Conservation (phyloP, 2,113 vertebrate species). For the Apteryx owenii region DNA sequence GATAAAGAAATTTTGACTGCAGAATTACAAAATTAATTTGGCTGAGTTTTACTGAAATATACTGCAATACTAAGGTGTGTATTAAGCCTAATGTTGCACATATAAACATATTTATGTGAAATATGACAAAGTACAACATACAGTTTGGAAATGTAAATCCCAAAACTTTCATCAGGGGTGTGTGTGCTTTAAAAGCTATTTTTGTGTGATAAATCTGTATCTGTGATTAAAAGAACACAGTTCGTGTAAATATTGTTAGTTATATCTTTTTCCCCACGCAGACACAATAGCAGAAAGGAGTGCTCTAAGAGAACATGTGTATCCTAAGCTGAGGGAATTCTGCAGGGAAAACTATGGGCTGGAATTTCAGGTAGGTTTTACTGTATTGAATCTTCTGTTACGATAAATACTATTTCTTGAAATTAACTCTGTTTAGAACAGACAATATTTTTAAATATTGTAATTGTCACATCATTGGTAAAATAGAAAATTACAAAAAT, state of each 20-base stretch:
- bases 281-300: constrained; percentile 96
- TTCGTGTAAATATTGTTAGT: neutral
- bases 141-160: neutral
- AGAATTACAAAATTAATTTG: neutral
- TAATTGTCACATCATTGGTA: neutral
- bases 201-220: neutral
- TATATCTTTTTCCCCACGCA: constrained; percentile 65
- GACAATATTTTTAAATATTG: neutral
- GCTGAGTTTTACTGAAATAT: neutral
- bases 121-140: neutral
- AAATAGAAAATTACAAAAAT: neutral
- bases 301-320: constrained; percentile 93
- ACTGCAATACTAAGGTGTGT: neutral
- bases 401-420: neutral
- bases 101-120: neutral
- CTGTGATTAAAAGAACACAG: neutral
- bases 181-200: neutral
- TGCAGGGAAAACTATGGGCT: constrained; percentile 99
- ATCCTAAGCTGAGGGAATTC: constrained; percentile 98
- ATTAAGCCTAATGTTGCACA: neutral
- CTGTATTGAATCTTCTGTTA: neutral
- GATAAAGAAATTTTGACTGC: neutral
- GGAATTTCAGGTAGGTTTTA: constrained; percentile 92
- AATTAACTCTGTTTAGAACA: neutral
- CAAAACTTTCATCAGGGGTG: neutral